phyloP scores from a whole-genome alignment of 2,113 vertebrate genomes.

The Dermatemys mawii region DNA sequence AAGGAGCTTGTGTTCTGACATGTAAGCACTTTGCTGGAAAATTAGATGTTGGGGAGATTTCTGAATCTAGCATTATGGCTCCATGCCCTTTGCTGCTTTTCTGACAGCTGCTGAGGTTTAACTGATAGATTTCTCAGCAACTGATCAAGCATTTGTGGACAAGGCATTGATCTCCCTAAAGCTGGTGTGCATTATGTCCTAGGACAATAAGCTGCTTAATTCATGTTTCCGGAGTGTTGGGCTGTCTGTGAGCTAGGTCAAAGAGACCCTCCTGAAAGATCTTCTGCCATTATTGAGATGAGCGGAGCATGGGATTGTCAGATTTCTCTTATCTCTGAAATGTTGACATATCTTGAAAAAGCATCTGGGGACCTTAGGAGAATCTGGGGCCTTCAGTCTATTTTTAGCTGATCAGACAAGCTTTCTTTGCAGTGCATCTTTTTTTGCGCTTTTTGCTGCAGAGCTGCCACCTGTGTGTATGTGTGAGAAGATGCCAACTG shows the following conservation, averaged over 20 bases:
- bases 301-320: background rate
- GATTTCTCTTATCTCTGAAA: background rate
- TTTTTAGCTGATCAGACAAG: background rate
- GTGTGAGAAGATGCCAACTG: background rate
- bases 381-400: background rate
- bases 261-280: background rate
- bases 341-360: constrained; percentile 20
- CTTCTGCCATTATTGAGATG: background rate
- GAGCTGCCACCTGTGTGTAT: background rate
- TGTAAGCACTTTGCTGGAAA: background rate
- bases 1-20: background rate
- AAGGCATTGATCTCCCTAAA: constrained; percentile 42
- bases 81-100: constrained; percentile 41
- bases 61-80: constrained; percentile 33
- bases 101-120: constrained; percentile 1
- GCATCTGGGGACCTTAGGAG: background rate
- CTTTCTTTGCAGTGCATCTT: background rate
- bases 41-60: background rate
- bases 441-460: background rate
- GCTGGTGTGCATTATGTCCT: background rate
- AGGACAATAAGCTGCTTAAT: constrained; percentile 40
- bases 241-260: background rate
- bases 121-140: constrained; percentile 49
- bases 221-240: background rate
- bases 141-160: constrained; percentile 2